Evolutionary conservation across 2,888 invertebrate species (phyloP).

Genomic region (Lydus trimaculatus): DNA sequence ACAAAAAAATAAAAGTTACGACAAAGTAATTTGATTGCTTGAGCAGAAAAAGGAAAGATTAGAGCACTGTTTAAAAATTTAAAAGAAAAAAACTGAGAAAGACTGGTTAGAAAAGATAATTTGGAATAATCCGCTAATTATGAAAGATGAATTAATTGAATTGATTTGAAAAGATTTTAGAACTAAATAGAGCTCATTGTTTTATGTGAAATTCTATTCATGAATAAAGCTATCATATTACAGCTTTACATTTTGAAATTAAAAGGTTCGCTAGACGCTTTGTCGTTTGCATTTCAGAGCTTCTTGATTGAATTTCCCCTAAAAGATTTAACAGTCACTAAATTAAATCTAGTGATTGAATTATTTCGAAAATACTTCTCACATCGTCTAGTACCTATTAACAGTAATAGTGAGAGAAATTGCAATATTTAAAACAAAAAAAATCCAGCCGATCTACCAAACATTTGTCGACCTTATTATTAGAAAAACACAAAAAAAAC

Average conservation of each 20-base stretch:
- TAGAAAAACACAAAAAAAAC: too few species aligned
- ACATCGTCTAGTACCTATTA: background rate
- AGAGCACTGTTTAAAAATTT: too few species aligned
- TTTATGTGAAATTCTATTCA: constrained; percentile 32
- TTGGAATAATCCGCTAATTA: constrained; percentile 28
- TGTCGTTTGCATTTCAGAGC: constrained; percentile 25
- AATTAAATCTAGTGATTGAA: constrained; percentile 27
- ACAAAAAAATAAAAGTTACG: background rate
- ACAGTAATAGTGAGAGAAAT: background rate
- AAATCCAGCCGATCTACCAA: background rate
- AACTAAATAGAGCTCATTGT: constrained; percentile 28
- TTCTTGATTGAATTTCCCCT: constrained; percentile 27
- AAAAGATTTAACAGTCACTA: constrained; percentile 30
- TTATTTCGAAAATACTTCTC: constrained; percentile 13
- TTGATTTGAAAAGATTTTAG: constrained; percentile 27
- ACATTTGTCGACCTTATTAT: background rate
- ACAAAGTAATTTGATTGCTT: background rate
- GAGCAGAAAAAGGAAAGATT: background rate
- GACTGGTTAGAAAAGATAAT: background rate
- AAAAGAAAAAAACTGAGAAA: background rate
- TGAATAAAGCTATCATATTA: constrained; percentile 35
- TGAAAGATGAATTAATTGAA: constrained; percentile 19
- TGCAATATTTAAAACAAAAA: background rate
- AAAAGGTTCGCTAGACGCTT: constrained; percentile 28
- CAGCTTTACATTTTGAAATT: constrained; percentile 32